Conservation (phyloP, 2,797 vertebrate genomes). For the Myotis vivesi region DNA sequence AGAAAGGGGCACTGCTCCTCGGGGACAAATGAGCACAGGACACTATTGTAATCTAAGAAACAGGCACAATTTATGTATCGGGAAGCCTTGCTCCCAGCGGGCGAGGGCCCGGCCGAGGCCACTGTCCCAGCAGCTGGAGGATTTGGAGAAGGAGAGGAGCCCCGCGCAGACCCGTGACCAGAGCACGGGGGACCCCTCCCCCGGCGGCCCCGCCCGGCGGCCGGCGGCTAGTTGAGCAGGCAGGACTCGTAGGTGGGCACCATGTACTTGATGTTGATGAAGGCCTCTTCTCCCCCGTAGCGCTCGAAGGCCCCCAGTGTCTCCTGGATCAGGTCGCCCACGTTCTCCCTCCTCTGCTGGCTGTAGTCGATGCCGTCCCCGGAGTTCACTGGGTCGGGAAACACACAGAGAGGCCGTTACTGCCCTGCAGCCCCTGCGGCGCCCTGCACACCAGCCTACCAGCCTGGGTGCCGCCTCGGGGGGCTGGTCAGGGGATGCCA, state of each 20-base stretch:
- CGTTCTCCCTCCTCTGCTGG: conserved; percentile 92
- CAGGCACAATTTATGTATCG: conserved; percentile 91
- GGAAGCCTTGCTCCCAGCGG: conserved; percentile 86
- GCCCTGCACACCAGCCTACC: neutral
- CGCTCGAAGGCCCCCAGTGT: conserved; percentile 92
- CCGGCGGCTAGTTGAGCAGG: conserved; percentile 80
- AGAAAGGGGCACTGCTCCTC: conserved; percentile 88
- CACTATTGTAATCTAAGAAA: conserved; percentile 90
- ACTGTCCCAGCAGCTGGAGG: conserved; percentile 80
- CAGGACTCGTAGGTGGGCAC: conserved; percentile 87
- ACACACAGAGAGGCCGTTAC: conserved; percentile 43
- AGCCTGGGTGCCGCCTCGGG: neutral
- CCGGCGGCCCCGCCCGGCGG: neutral
- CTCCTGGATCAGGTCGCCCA: conserved; percentile 94
- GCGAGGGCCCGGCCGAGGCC: conserved; percentile 82
- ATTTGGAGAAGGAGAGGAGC: rapidly evolving
- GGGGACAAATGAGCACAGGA: conserved; percentile 89
- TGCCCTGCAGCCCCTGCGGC: neutral
- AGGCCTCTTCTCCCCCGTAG: conserved; percentile 89
- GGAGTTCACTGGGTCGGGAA: conserved; percentile 87
- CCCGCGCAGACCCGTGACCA: rapidly evolving
- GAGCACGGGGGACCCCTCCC: neutral
- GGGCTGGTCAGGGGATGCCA: neutral
- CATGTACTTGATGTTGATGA: conserved; percentile 89
- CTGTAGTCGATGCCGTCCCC: conserved; percentile 93